Base-by-base conservation (phyloP, 2,888 invertebrate genomes). In the Apodemia zela region DNA sequence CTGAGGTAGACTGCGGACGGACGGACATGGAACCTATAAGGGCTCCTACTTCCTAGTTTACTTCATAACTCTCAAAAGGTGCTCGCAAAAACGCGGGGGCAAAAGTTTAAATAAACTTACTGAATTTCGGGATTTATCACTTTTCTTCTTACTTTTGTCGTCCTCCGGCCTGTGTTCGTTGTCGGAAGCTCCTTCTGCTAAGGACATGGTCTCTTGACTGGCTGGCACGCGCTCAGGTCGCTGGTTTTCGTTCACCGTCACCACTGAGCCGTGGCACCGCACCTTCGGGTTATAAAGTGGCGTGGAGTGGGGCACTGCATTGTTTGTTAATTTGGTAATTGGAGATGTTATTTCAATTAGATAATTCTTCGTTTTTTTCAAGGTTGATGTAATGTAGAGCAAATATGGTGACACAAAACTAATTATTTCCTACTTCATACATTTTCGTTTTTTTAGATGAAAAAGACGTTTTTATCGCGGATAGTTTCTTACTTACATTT, bases 191-290 rank as follows among this genome's bases (percentile, higher is more conserved):
- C 82, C 89, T 83, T 89, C 90, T 60, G 80, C 90, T 80, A 90
- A 76, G 86, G 90, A 90, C 90, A 90, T 81, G 76, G 68, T 90
- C 84, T 80, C 77, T 78, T 78, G 81, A 87, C 84, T 90, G 89
- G 68, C 75, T 69, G 68, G 66, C 70, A 73, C 82, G 75, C 67
- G 72, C 76, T 76, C 65, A 61, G 69, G 76, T 74, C 67, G 60
- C 71, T 76, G 79, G 75, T 85, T 85, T 85, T 86, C 83, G 80
- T 83, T 75, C 69, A 67, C 75, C 84, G 85, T 74, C 73, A 74
- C 71, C 73, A 74, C 79, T 67, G 75, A 83, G 73, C 79, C 89
- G 87, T 88, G 82, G 75, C 75, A 75, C 75, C 88, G 70, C 85
- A 76, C 87, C 87, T 86, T 71, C 66, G 35, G 65, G 68, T 62